A percentile compares a stretch with the other conserved stretches of the same genome.
Evolutionary conservation across 2,888 invertebrate genomes (phyloP).

Genomic region (Rhodophaea formosa): DNA sequence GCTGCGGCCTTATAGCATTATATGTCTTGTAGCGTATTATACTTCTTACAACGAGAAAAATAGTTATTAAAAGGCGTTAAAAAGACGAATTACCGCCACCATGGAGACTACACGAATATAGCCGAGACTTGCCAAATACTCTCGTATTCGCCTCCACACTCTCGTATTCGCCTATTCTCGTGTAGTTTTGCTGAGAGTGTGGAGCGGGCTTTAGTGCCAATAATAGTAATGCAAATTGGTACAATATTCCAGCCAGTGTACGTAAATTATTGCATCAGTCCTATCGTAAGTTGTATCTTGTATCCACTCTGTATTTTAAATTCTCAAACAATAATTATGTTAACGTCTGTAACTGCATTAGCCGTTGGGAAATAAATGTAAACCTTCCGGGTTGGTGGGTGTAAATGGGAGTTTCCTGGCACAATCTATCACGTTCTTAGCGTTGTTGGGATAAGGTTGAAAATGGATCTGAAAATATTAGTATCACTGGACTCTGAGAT

Average conservation of each 20-base stretch:
- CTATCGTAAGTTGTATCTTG: neutral
- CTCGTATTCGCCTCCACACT: too few relatives aligned
- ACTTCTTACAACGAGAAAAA: too few relatives aligned
- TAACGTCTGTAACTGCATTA: conserved; percentile 32
- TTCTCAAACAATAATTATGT: conserved; percentile 16
- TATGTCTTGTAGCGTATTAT: too few relatives aligned
- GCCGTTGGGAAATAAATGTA: conserved; percentile 28
- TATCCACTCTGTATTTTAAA: neutral
- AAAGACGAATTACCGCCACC: too few relatives aligned
- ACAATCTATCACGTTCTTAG: conserved; percentile 14
- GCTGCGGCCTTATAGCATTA: too few relatives aligned
- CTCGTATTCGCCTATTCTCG: too few relatives aligned
- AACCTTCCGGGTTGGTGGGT: conserved; percentile 50
- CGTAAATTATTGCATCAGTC: neutral
- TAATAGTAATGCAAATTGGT: too few relatives aligned
- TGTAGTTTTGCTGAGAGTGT: too few relatives aligned
- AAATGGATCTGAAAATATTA: conserved; percentile 9
- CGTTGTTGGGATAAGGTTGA: conserved; percentile 4
- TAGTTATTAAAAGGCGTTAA: too few relatives aligned
- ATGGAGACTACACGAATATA: too few relatives aligned
- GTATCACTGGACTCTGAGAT: conserved; percentile 16
- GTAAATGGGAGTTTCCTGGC: conserved; percentile 25
- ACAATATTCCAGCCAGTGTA: neutral
- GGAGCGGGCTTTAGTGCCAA: too few relatives aligned
- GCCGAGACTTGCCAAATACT: too few relatives aligned